Percentiles rank a stretch among this genome's conserved stretches.
Evolutionary conservation across 2,888 invertebrate species (phyloP).

Genomic region (Galeruca laticollis): DNA sequence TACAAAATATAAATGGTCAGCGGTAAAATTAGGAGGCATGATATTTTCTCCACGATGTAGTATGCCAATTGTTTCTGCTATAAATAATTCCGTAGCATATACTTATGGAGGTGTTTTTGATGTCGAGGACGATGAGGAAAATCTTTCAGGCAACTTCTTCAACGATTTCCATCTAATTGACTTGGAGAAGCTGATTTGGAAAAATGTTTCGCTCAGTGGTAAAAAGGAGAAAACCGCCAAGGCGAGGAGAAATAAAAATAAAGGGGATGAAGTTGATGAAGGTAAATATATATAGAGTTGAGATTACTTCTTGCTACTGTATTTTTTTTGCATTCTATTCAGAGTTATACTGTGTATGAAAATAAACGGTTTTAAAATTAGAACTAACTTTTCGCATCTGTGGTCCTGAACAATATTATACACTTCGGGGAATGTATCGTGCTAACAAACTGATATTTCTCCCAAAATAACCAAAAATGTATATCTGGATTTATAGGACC

Average conservation of each 20-base stretch:
- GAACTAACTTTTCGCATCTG: too few relatives aligned
- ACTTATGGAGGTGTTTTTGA: constrained; percentile 92
- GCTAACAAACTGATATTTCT: too few relatives aligned
- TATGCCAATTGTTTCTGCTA: constrained; percentile 74
- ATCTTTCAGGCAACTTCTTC: constrained; percentile 82
- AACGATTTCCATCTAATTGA: constrained; percentile 85
- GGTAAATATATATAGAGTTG: constrained; percentile 43
- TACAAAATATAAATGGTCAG: constrained; percentile 79
- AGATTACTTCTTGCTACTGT: too few relatives aligned
- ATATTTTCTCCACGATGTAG: constrained; percentile 77
- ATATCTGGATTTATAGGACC: too few relatives aligned
- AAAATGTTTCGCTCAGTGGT: constrained; percentile 70
- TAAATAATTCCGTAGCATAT: constrained; percentile 75
- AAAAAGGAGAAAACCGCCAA: constrained; percentile 64
- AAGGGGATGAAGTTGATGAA: constrained; percentile 58
- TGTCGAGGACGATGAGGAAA: constrained; percentile 80
- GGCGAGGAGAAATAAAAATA: constrained; percentile 66
- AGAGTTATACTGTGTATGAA: too few relatives aligned
- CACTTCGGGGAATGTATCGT: too few relatives aligned
- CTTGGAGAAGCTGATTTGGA: constrained; percentile 81
- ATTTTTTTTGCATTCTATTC: too few relatives aligned
- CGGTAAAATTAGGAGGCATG: constrained; percentile 75
- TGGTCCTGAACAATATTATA: too few relatives aligned
- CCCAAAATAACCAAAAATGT: too few relatives aligned
- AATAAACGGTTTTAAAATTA: too few relatives aligned